Evolutionary conservation across 2,888 invertebrate genomes (phyloP), one percentile per base, ranked within the genome.

Genomic region (Allygus modestus): DNA sequence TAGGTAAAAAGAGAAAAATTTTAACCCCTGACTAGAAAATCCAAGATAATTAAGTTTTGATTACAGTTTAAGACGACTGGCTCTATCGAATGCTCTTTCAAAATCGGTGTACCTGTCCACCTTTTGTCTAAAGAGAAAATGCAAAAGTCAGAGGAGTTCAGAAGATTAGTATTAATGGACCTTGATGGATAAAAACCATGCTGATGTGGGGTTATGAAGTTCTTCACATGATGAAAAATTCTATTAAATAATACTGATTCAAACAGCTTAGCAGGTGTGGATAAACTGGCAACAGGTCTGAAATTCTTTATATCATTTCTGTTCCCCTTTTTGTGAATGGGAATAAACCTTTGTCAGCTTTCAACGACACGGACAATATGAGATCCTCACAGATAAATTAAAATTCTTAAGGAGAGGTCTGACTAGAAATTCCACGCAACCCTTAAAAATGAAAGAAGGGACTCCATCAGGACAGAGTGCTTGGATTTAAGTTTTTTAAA

Each of bases 201-300:
- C 26, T 61, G 61, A 28, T 23, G 23, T 11, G 61, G 61, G 11
- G 61, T 12, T 23, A 61, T 61, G 1, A 71, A 33, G 17, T 33
- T 33, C 11, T 71, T 71, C 2, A 71, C 31, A 33, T 71, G 71
- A 12, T 33, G 11, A 17, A 71, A 71, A 31, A 71, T 7, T n/a
- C 33, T 28, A n/a, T 71, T 11, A 33, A 1, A 33, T 7, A 71
- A 31, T 4, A 71, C n/a, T 33, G 71, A 33, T 71, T 71, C 71
- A 33, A 71, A 71, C 11, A 71, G 9, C 71, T 71, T 71, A n/a
- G 33, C 71, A 71, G 71, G 71, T n/a, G 71, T n/a, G 11, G 71
- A 71, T 17, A 71, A 71, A 33, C 7, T 2, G 9, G 31, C 28
- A 71, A 71, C 33, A 15, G 71, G 61, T 9, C 69, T 17, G n/a